Conservation (phyloP, 2,888 invertebrate species). For the Sepioteuthis lessoniana region DNA sequence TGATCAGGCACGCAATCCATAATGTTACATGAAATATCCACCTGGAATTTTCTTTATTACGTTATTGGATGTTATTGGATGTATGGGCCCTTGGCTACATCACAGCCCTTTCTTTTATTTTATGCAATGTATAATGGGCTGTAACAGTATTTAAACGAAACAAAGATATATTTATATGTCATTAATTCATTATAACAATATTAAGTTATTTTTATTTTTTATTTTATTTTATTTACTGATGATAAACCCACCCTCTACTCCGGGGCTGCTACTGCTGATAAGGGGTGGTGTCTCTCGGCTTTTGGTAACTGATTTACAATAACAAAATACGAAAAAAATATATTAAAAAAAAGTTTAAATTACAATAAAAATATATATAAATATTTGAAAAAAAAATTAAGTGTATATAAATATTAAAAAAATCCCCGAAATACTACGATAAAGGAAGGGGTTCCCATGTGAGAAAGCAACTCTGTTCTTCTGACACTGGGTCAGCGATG, state of each 20-base stretch:
- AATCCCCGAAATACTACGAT: background rate
- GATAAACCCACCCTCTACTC: background rate
- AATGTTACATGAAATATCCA: background rate
- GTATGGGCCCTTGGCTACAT: background rate
- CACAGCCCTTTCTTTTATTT: background rate
- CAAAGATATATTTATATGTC: background rate
- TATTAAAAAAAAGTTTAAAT: background rate
- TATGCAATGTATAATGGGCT: no score
- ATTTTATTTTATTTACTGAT: no score
- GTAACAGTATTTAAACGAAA: background rate
- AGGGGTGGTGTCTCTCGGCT: background rate
- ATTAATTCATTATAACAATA: background rate
- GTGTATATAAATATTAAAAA: background rate
- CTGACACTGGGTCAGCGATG: slow-evolving; percentile 44
- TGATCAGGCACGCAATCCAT: background rate
- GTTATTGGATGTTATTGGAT: no score
- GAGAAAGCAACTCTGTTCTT: background rate
- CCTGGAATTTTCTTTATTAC: background rate
- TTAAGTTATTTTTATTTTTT: background rate
- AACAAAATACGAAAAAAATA: background rate
- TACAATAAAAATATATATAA: background rate
- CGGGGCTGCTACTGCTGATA: background rate
- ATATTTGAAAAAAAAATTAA: background rate
- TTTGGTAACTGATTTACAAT: background rate
- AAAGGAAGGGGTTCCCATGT: no score